Evolutionary conservation across 64 coral and sea anemone species (phyloP).

Genomic region (Acropora yongei): DNA sequence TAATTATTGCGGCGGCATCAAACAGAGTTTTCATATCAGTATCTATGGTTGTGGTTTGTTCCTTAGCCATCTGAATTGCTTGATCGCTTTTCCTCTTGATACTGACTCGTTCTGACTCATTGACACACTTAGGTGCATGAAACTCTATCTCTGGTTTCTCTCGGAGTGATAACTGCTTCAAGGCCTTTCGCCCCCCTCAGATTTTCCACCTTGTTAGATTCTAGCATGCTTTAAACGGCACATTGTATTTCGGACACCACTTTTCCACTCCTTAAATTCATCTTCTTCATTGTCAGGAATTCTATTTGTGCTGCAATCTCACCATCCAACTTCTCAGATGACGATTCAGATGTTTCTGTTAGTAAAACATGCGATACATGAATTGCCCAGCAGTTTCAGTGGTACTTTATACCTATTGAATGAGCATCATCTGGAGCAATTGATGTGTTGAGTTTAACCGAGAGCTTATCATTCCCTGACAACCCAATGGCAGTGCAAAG

Average conservation of each 20-base stretch:
- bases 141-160: constrained; percentile 64
- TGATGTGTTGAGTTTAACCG: constrained; percentile 47
- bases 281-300: constrained; percentile 42
- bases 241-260: constrained; percentile 53
- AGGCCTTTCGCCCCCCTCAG: constrained; percentile 44
- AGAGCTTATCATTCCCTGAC: constrained; percentile 60
- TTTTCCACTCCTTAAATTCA: constrained; percentile 50
- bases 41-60: constrained; percentile 45
- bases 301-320: constrained; percentile 58
- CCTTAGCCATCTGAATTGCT: constrained; percentile 48
- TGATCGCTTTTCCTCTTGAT: constrained; percentile 30
- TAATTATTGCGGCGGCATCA: constrained; percentile 54
- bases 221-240: constrained; percentile 51
- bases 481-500: constrained; percentile 38
- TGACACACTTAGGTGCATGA: constrained; percentile 58
- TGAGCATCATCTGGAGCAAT: constrained; percentile 52
- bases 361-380: constrained; percentile 49
- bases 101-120: constrained; percentile 53
- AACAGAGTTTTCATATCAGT: constrained; percentile 69
- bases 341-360: constrained; percentile 22
- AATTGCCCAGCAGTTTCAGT: constrained; percentile 57
- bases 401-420: constrained; percentile 61
- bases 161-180: constrained; percentile 48
- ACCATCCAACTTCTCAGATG: constrained; percentile 52
- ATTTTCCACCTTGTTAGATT: constrained; percentile 57